phyloP scores from a whole-genome alignment of 2,113 vertebrate species.

The Ciconia maguari region DNA sequence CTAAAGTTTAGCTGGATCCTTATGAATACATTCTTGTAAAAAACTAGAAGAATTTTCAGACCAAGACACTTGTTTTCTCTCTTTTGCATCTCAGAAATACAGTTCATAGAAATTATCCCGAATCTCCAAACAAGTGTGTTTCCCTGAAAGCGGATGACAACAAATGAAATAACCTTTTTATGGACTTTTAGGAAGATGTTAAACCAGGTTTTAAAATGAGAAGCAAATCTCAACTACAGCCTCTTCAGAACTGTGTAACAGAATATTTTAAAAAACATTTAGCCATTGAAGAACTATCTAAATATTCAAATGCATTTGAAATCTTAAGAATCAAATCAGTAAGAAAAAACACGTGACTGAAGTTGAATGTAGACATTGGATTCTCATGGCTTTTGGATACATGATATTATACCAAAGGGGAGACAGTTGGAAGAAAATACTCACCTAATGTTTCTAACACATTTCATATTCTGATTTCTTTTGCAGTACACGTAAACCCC shows the following conservation, averaged over 20 bases:
- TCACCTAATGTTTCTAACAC: constrained; percentile 82
- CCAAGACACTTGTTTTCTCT: not conserved
- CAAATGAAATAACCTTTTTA: not conserved
- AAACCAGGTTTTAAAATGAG: not conserved
- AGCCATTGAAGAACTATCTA: not conserved
- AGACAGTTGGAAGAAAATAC: constrained; percentile 33
- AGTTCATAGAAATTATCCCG: not conserved
- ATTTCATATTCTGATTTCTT: constrained; percentile 74
- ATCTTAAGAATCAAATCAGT: not conserved
- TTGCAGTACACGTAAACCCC: constrained; percentile 36
- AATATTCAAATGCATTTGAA: not conserved
- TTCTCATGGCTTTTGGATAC: constrained; percentile 75
- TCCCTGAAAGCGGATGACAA: not conserved
- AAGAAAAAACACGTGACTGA: not conserved
- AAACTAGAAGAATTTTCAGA: not conserved
- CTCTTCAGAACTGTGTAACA: not conserved
- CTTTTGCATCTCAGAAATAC: not conserved
- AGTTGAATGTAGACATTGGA: constrained; percentile 67
- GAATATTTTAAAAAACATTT: not conserved
- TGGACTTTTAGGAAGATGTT: not conserved
- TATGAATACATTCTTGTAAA: not conserved
- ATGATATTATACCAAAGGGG: constrained; percentile 68
- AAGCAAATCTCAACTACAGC: not conserved
- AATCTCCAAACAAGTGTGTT: not conserved
- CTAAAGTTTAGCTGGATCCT: not conserved